These are phyloP conservation scores for Crotophaga sulcirostris DNA, from an alignment of 2,113 vertebrate genomes.

Conservation along the genomic window DNA sequence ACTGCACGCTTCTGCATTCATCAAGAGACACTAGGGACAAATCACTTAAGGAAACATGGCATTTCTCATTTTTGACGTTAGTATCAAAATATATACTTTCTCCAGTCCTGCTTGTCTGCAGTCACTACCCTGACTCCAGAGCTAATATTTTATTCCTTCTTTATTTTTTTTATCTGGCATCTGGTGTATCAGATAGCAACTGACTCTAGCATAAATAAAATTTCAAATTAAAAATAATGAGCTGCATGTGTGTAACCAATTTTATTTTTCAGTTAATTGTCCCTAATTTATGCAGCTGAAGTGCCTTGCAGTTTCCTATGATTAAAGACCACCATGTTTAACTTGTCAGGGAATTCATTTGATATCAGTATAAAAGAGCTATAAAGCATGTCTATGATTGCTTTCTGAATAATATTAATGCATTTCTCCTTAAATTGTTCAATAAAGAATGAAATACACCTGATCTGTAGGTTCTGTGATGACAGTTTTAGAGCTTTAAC, in stretches of 20 bases:
- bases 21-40: neutral
- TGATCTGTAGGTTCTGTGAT: constrained; percentile 25
- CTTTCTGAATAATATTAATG: constrained; percentile 63
- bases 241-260: constrained; percentile 64
- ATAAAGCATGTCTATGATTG: constrained; percentile 58
- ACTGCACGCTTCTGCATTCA: neutral
- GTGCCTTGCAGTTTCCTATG: constrained; percentile 57
- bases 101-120: neutral
- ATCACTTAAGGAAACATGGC: neutral
- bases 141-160: neutral
- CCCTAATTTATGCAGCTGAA: constrained; percentile 73
- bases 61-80: neutral
- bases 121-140: neutral
- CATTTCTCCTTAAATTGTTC: constrained; percentile 60
- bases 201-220: constrained; percentile 40
- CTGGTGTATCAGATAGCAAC: constrained; percentile 47
- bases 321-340: constrained; percentile 73
- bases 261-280: constrained; percentile 64
- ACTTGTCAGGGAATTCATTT: constrained; percentile 71
- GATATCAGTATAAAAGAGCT: constrained; percentile 71
- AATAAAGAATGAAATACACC: constrained; percentile 65
- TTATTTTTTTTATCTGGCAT: neutral
- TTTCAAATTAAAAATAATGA: constrained; percentile 73
- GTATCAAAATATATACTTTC: neutral
- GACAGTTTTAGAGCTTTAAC: constrained; percentile 28